Evolutionary conservation across 2,888 invertebrate genomes (phyloP).

Genomic region (Agriopis aurantiaria): DNA sequence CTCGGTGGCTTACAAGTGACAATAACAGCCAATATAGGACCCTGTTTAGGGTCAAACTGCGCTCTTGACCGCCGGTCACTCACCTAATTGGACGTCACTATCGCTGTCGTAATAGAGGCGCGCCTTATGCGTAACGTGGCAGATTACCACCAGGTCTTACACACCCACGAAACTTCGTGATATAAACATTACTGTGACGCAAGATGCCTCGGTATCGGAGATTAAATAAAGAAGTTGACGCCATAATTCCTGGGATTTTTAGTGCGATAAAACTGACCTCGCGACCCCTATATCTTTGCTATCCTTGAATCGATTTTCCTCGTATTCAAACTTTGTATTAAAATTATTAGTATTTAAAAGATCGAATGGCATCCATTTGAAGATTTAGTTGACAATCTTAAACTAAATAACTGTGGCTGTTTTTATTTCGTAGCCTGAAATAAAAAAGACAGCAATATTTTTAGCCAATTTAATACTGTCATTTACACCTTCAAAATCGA

Average conservation of each 20-base stretch:
- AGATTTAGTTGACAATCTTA: too few species aligned
- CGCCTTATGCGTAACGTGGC: constrained; percentile 28
- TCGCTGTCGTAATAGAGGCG: constrained; percentile 36
- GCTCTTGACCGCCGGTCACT: constrained; percentile 48
- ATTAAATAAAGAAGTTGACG: too few species aligned
- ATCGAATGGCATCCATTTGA: too few species aligned
- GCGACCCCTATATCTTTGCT: too few species aligned
- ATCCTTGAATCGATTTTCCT: too few species aligned
- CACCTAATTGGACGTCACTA: constrained; percentile 42
- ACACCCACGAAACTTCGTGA: constrained; percentile 20
- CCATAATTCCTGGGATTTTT: background rate
- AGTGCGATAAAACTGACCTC: background rate
- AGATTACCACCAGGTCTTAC: constrained; percentile 21
- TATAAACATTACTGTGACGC: constrained; percentile 30
- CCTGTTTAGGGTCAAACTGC: constrained; percentile 39
- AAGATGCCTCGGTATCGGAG: background rate
- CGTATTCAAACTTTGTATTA: too few species aligned
- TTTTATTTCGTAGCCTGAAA: too few species aligned
- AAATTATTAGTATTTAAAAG: too few species aligned
- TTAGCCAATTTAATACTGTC: too few species aligned
- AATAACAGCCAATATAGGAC: constrained; percentile 36
- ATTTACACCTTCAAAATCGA: too few species aligned
- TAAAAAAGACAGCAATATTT: too few species aligned
- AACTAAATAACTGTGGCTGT: too few species aligned
- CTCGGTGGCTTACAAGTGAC: constrained; percentile 3